A percentile compares a stretch with the other conserved stretches of the same genome.
phyloP scores from a whole-genome alignment of 2,797 vertebrate species.

The Lerista edwardsae region DNA sequence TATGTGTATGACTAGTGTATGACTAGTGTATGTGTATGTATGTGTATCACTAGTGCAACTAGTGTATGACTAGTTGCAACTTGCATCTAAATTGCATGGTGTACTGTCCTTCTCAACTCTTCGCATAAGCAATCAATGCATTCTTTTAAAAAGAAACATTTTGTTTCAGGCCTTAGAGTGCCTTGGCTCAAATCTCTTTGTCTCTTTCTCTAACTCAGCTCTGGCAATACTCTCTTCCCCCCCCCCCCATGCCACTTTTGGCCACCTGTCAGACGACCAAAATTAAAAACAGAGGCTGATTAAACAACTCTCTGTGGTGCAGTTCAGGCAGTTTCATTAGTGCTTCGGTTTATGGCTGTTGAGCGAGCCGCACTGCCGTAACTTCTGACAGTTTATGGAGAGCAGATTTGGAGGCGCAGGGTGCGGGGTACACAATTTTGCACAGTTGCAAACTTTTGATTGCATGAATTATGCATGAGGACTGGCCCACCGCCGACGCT shows the following conservation, averaged over 20 bases:
- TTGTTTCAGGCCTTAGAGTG: constrained; percentile 49
- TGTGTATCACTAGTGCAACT: too few species aligned
- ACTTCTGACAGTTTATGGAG: constrained; percentile 70
- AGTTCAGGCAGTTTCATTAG: constrained; percentile 74
- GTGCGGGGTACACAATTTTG: constrained; percentile 72
- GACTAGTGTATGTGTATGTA: too few species aligned
- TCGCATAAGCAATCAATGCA: constrained; percentile 42
- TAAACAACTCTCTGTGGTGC: constrained; percentile 74
- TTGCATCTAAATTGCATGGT: constrained; percentile 61
- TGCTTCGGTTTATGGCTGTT: constrained; percentile 67
- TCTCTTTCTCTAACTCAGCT: constrained; percentile 45
- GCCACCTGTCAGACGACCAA: constrained; percentile 70
- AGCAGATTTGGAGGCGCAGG: constrained; percentile 67
- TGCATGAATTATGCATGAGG: constrained; percentile 79
- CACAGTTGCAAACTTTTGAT: constrained; percentile 77
- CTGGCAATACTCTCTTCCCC: constrained; percentile 26
- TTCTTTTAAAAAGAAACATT: constrained; percentile 60
- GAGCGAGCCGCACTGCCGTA: constrained; percentile 65
- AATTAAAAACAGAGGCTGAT: constrained; percentile 73
- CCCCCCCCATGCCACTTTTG: constrained; percentile 57
- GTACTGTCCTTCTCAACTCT: constrained; percentile 50
- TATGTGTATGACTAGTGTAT: too few species aligned
- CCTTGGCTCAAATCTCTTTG: constrained; percentile 62
- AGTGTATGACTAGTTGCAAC: constrained; percentile 63
- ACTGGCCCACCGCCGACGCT: constrained; percentile 61